Evolutionary conservation across 1,140 invertebrate genomes (phyloP), one percentile per base, ranked within the genome.

Genomic region (Wiebesia pumilae): DNA sequence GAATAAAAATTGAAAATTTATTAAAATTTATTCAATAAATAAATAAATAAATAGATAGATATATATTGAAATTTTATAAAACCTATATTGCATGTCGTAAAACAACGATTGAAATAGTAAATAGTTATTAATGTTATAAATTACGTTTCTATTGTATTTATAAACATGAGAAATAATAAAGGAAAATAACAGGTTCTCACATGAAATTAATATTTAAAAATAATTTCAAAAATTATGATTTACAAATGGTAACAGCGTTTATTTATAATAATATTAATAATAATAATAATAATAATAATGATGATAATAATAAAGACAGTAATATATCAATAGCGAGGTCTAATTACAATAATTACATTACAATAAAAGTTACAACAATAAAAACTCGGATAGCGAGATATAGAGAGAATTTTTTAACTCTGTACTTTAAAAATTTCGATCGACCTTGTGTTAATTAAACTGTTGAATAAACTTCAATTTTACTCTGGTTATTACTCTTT

Each of bases 321-420:
- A 88, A 89, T 87, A 82, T 93, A 92, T 91, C 90, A 92, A 92
- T 93, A 93, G 91, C 91, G 90, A 91, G 89, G 88, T 92, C 91
- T 94, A 93, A 93, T 93, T 93, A 93, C 93, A 93, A 92, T 93
- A 93, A 93, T 94, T 93, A 93, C 92, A 94, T 91, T 91, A 93
- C 93, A 91, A 91, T 92, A 90, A 92, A 92, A 92, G 86, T 85
- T 92, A 92, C 92, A 93, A 93, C 92, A 92, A 93, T 93, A 91
- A 92, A 92, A 93, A 92, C 87, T 91, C 90, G 73, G 88, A 85
- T 92, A 92, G 91, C 90, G 89, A 90, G 90, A 91, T 91, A 89
- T 87, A 87, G 86, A 88, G 88, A 90, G 89, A 90, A 90, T 81
- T 90, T 88, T 89, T 92, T 89, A 84, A 86, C 86, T 89, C 71